Evolutionary conservation across 2,888 invertebrate genomes (phyloP), one percentile per base, ranked within the genome.

Genomic region (Drosophila incognita): DNA sequence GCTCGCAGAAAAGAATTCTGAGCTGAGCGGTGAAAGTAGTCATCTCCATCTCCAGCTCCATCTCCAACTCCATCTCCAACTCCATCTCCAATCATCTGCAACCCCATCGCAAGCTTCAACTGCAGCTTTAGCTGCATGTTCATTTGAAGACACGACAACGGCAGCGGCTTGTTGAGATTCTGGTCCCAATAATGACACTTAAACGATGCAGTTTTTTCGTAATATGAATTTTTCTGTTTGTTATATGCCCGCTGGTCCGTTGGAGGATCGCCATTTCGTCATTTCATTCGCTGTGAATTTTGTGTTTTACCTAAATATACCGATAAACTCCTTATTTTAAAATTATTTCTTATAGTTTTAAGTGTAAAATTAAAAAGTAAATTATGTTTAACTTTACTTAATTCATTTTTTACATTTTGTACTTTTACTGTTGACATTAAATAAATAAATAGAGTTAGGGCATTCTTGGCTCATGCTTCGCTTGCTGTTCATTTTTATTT

Each of bases 151-250:
- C 72, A 79, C 80, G 77, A 74, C 83, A 74, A 69, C 78, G 49
- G 72, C 87, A 69, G 73, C 74, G 74, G 79, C 86, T 85, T 83
- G 88, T 88, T 88, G 81, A 83, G 86, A 81, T 86, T 88, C 85
- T 85, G 85, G 88, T 88, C 85, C 83, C 85, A 88, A 85, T 85
- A 85, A 85, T 85, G 87, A 85, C 85, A 85, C 88, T 88, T 88
- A 88, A 88, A 83, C 88, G 86, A 88, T 85, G 88, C 88, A 86
- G 67, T 81, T 88, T 85, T 85, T 85, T 85, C 82, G 85, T 88
- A 88, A 88, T 85, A 85, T 83, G 88, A 85, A 85, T 86, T 88
- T 85, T 86, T 87, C 85, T 85, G 85, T 86, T 86, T 83, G 85
- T 63, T 68, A 81, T 69, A 68, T 61, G 58, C 40, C 35, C 49